A percentile compares a stretch with the other conserved stretches of the same genome.
Conservation (phyloP, 1,140 invertebrate genomes). For the Bombus breviceps region DNA sequence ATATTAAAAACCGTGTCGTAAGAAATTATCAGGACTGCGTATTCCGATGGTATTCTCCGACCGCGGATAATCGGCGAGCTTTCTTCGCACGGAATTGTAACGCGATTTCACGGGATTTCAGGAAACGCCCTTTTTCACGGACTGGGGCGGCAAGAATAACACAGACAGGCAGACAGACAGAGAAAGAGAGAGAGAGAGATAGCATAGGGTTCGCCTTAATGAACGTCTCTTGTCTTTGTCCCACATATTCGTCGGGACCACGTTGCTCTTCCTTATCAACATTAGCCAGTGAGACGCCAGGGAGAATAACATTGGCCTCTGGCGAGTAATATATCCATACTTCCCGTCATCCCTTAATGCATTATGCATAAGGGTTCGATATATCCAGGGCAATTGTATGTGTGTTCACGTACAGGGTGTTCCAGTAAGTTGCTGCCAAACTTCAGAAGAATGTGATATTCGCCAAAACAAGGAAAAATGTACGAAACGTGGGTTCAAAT, state of each 20-base stretch:
- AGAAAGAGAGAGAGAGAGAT: slow-evolving; percentile 20
- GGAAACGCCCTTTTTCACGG: slow-evolving; percentile 4
- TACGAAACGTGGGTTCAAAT: not conserved
- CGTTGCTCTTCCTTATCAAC: slow-evolving; percentile 67
- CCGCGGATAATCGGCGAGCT: slow-evolving; percentile 13
- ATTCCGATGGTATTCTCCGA: not conserved
- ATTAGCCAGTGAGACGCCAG: slow-evolving; percentile 69
- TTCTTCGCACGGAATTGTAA: slow-evolving; percentile 24
- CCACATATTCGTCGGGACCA: slow-evolving; percentile 21
- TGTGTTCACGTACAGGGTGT: not conserved
- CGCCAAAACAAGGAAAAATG: not conserved
- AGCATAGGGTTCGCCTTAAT: slow-evolving; percentile 53
- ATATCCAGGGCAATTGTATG: slow-evolving; percentile 46
- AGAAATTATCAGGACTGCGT: slow-evolving; percentile 13
- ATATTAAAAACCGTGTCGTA: not conserved
- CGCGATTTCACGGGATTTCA: slow-evolving; percentile 39
- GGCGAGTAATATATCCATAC: slow-evolving; percentile 72
- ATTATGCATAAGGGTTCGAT: slow-evolving; percentile 74
- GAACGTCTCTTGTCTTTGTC: slow-evolving; percentile 53
- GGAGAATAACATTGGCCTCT: slow-evolving; percentile 72
- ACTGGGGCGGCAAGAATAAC: not conserved
- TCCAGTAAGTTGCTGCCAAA: not conserved
- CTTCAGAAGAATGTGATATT: not conserved
- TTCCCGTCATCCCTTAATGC: slow-evolving; percentile 71
- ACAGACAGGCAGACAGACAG: slow-evolving; percentile 29